Evolutionary conservation across 2,888 invertebrate species (phyloP).

Genomic region (Sarcophaga caerulescens): DNA sequence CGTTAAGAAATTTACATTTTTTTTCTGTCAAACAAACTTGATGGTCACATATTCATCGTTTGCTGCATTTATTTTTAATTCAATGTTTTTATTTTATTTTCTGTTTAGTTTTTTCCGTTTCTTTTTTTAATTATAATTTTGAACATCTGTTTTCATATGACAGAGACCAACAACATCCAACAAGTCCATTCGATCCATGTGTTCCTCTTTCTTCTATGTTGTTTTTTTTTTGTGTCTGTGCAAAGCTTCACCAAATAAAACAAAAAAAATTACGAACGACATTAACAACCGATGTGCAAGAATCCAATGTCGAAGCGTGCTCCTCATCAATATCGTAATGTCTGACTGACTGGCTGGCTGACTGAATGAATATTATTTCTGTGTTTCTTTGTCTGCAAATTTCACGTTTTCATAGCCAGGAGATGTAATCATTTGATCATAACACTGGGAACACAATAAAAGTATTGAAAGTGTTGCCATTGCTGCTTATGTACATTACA

Average conservation of each 20-base stretch:
- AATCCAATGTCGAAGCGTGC: conserved; percentile 25
- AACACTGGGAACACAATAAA: no score
- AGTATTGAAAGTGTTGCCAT: no score
- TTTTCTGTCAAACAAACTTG: background rate
- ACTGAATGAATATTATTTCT: background rate
- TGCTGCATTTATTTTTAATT: conserved; percentile 17
- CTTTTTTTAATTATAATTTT: conserved; percentile 8
- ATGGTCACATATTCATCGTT: conserved; percentile 12
- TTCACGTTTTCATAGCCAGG: background rate
- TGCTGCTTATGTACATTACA: no score
- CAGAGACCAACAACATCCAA: conserved; percentile 19
- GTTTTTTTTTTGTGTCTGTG: background rate
- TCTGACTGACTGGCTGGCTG: conserved; percentile 23
- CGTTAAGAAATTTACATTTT: background rate
- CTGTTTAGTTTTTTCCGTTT: background rate
- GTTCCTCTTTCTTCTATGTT: background rate
- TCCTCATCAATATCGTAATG: conserved; percentile 35
- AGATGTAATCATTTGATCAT: no score
- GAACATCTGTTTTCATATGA: conserved; percentile 57
- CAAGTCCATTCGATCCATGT: conserved; percentile 35
- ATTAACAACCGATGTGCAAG: conserved; percentile 12
- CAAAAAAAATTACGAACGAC: conserved; percentile 23
- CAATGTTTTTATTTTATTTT: conserved; percentile 20
- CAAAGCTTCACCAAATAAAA: background rate
- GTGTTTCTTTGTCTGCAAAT: conserved; percentile 40